Evolutionary conservation across 23 tunicate species (phyloP), one percentile per base, ranked within the genome.

Genomic region (Clavelina lepadiformis): DNA sequence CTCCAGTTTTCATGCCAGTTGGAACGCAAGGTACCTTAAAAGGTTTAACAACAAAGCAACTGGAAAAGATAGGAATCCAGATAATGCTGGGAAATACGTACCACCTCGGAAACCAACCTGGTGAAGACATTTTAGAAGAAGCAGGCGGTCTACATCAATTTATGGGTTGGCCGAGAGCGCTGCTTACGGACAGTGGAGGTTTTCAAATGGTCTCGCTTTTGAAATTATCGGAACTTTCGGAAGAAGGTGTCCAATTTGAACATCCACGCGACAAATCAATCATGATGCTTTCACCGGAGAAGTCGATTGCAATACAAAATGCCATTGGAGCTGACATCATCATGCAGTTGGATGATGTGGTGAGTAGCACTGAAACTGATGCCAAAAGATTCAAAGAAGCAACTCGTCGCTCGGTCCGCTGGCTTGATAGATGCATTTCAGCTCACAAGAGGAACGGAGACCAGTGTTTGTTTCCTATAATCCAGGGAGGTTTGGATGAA

Each of bases 1-100:
- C 98, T 13, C 98, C 98, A 5, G 98, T 91, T 32, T 91, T 91
- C 47, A 91, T 91, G 98, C 98, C 98, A 22, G 98, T 91, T 38
- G 98, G 98, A 46, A 91, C 98, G 29, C 93, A 91, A 67, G 98
- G 98, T 11, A 72, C 98, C 1, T 56, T 91, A 33, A 28, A 91
- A 51, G 96, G 96, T 18, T 22, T 88, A 21, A 88, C 81, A 3
- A 73, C 87, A 28, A 51, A 62, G 28, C 96, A 88, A 33, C 33
- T 88, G 41, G 58, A 88, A 62, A 69, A 68, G 2, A 85, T 82
- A 30, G 98, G 80, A 1, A 58, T 91, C 0, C 85, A 85, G 78
- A 91, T 91, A 25, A 84, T 91, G 55, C 75, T 91, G 3, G 93
- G 92, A 33, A 91, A 91, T 38, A 91, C 98, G 0, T 91, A 91